Base-by-base conservation (phyloP, 2,888 invertebrate genomes). In the Chymomyza procnemis region DNA sequence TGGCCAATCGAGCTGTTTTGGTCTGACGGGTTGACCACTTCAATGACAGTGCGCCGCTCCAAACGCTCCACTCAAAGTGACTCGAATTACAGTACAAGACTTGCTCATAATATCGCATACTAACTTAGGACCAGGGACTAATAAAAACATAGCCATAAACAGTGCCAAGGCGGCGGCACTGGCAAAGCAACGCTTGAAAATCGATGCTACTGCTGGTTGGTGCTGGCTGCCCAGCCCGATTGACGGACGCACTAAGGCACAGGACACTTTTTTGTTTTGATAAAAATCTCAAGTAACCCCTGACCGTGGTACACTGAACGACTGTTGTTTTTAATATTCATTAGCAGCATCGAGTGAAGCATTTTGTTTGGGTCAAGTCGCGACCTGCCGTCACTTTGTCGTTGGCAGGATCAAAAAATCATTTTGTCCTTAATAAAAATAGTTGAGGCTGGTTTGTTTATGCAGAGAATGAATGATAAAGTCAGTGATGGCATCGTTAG, bases 241-340 rank as follows among this genome's bases (percentile, higher is more conserved):
- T 30, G 47, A 46, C 21, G 3, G n/a, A 21, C 67, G 19, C 41
- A 67, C 18, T 66, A 56, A 68, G 59, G 70, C 62, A 57, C 69
- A 30, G 66, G 21, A 63, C 26, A 26, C 26, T 26, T 26, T 61
- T 73, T 77, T 84, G 83, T 84, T 84, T 85, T 84, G 83, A 84
- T 84, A 85, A 84, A 21, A 74, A 85, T 84, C 85, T 84, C 85
- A 83, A 85, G 75, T 83, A 85, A 78, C 83, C 69, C 21, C 50
- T 57, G 67, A 34, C 66, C 59, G 52, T 60, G 62, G 61, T 52
- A n/a, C 61, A 9, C n/a, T n/a, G 55, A 12, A 22, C 22, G 26
- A 41, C 34, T 9, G 34, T 41, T 41, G 34, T 41, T 12, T 9
- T 41, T 9, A 9, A 52, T 19, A 21, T 30, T 80, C 80, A 79